phyloP scores from a whole-genome alignment of 2,113 vertebrate species.

The Pangasianodon gigas region DNA sequence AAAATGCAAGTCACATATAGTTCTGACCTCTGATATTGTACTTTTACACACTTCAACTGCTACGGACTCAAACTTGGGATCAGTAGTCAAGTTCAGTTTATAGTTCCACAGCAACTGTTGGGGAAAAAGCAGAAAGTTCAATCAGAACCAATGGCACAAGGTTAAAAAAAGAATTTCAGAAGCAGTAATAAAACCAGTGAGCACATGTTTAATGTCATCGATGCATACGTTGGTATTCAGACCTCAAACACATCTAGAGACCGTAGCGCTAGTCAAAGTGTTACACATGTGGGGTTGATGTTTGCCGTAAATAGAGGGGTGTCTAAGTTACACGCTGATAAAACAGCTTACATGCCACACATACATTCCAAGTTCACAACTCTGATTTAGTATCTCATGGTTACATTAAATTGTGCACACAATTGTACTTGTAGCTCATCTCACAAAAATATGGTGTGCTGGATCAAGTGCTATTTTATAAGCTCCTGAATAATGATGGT shows the following conservation, averaged over 20 bases:
- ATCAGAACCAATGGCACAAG: not conserved
- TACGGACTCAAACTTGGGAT: conserved; percentile 87
- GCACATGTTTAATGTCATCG: not conserved
- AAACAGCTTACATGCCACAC: too few relatives aligned
- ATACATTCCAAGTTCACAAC: too few relatives aligned
- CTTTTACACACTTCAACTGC: conserved; percentile 88
- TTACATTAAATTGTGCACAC: not conserved
- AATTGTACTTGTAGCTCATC: not conserved
- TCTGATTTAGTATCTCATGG: not conserved
- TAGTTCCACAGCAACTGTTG: conserved; percentile 86
- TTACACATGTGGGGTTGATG: not conserved
- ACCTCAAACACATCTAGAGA: not conserved
- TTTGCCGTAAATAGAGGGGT: not conserved
- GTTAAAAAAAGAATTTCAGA: not conserved
- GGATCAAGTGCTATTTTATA: not conserved
- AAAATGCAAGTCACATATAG: not conserved
- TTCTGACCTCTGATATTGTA: conserved; percentile 81
- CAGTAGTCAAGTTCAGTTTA: conserved; percentile 86
- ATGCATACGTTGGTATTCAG: not conserved
- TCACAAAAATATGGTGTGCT: not conserved
- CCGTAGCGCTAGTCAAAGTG: not conserved
- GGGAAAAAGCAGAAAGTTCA: not conserved
- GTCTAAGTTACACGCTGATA: not conserved
- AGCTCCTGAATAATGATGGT: not conserved
- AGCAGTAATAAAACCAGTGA: not conserved